Evolutionary conservation across 1,140 invertebrate species (phyloP).

Genomic region (Heliconius hewitsoni): DNA sequence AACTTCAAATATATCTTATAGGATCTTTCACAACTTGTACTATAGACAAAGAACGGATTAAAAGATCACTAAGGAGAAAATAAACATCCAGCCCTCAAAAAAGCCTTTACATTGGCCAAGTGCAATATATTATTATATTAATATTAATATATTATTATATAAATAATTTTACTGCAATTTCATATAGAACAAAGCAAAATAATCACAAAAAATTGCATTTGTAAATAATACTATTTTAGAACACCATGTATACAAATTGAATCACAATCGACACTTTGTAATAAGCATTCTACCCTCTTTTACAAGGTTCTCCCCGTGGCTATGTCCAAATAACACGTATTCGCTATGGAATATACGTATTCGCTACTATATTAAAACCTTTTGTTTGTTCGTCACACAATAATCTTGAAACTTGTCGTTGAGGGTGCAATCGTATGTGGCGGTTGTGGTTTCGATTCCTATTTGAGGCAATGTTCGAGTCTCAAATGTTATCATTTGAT

Average conservation of each 20-base stretch:
- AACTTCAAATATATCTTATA: no score
- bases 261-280: constrained; percentile 12
- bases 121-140: no score
- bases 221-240: neutral
- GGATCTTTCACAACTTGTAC: no score
- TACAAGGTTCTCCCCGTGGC: neutral
- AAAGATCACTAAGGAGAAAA: no score
- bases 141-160: neutral
- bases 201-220: no score
- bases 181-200: no score
- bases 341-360: neutral
- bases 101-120: no score
- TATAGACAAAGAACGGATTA: no score
- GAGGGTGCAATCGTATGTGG: neutral
- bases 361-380: constrained; percentile 1
- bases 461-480: neutral
- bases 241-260: neutral
- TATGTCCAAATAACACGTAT: constrained; percentile 6
- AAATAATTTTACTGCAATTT: neutral
- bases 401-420: neutral
- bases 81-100: no score
- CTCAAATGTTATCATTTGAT: no score
- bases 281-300: constrained; percentile 6
- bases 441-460: neutral
- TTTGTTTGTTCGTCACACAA: neutral